These are phyloP conservation scores for Phasianus colchicus DNA, from an alignment of 2,113 vertebrate species.

Conservation along the genomic window DNA sequence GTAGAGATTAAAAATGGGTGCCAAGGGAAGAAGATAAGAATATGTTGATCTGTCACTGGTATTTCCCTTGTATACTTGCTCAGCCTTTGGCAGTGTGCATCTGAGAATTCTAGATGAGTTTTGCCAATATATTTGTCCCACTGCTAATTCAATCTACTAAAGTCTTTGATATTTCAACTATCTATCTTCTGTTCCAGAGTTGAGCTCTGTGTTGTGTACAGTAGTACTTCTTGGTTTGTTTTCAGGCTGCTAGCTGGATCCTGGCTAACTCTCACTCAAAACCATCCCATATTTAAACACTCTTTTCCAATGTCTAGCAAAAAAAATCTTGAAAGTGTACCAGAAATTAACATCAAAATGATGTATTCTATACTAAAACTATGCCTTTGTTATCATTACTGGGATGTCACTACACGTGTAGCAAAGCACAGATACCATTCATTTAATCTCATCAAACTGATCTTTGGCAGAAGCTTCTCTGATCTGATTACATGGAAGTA, in stretches of 20 bases:
- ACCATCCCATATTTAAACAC: rapidly evolving
- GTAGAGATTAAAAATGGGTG: background rate
- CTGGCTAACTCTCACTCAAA: background rate
- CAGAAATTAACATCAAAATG: background rate
- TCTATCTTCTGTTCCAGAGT: background rate
- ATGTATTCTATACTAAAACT: background rate
- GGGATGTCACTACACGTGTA: background rate
- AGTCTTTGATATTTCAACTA: background rate
- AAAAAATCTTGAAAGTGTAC: background rate
- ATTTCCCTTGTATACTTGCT: background rate
- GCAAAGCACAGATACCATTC: background rate
- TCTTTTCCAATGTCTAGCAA: background rate
- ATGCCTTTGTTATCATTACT: background rate
- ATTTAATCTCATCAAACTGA: background rate
- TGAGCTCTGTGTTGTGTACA: background rate
- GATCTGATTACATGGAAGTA: background rate
- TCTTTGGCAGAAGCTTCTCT: background rate
- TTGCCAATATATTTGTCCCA: background rate
- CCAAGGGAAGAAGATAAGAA: background rate
- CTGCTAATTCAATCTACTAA: background rate
- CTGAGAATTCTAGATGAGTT: background rate
- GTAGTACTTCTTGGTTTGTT: background rate
- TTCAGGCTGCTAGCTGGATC: rapidly evolving
- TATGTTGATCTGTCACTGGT: background rate
- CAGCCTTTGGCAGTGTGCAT: background rate